These are phyloP conservation scores for Desmophyllum pertusum DNA, from an alignment of 92 coral and sea anemone species.

Conservation along the genomic window DNA sequence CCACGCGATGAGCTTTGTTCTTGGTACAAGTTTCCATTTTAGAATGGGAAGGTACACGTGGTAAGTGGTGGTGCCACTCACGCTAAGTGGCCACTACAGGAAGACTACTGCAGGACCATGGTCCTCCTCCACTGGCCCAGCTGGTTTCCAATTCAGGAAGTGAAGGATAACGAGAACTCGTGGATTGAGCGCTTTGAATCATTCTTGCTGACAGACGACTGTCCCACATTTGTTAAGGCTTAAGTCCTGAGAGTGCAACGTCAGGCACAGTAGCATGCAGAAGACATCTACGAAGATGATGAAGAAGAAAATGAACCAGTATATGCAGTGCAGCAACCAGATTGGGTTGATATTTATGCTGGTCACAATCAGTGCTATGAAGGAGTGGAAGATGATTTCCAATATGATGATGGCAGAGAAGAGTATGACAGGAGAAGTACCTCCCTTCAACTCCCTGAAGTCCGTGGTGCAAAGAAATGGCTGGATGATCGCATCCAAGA, in stretches of 20 bases:
- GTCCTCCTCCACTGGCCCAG: conserved; percentile 42
- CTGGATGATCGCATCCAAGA: conserved; percentile 32
- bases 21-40: conserved; percentile 44
- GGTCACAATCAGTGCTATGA: conserved; percentile 43
- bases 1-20: conserved; percentile 34
- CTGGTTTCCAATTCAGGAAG: conserved; percentile 42
- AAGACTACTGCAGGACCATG: conserved; percentile 53
- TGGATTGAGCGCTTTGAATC: conserved; percentile 15
- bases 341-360: conserved; percentile 58
- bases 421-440: conserved; percentile 48
- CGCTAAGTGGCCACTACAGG: conserved; percentile 55
- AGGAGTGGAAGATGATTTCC: conserved; percentile 33
- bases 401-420: conserved; percentile 54
- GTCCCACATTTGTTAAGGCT: background rate
- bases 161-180: conserved; percentile 1
- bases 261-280: conserved; percentile 38
- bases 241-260: too few species aligned
- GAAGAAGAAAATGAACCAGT: conserved; percentile 19
- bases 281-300: conserved; percentile 47
- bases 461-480: conserved; percentile 31
- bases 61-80: conserved; percentile 57
- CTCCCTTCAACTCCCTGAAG: conserved; percentile 34
- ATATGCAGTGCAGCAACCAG: conserved; percentile 47
- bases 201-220: background rate
- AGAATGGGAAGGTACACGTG: conserved; percentile 41